These are phyloP conservation scores for Melanerpes formicivorus DNA, from an alignment of 2,113 vertebrate species.

Conservation along the genomic window DNA sequence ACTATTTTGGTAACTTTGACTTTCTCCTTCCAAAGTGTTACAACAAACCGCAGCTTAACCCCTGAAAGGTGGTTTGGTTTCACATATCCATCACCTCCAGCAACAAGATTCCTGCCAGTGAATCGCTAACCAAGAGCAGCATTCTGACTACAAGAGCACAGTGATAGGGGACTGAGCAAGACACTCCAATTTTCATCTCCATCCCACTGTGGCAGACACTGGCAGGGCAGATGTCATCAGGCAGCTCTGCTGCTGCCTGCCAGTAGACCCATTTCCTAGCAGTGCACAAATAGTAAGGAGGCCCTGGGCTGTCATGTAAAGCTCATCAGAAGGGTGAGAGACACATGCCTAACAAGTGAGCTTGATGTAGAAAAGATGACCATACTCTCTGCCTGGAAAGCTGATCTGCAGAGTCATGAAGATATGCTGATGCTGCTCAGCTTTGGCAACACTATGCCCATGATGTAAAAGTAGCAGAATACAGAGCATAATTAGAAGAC, in stretches of 20 bases:
- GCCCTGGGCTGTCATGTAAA: neutral
- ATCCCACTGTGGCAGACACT: neutral
- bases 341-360: neutral
- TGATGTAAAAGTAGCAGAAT: neutral
- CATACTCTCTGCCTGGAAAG: neutral
- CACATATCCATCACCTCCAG: neutral
- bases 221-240: neutral
- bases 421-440: neutral
- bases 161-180: neutral
- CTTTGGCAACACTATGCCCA: neutral
- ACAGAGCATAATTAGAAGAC: neutral
- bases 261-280: neutral
- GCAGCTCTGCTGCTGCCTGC: neutral
- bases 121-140: neutral
- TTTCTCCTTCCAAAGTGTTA: conserved; percentile 8
- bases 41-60: conserved; percentile 15
- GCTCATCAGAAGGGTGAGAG: neutral
- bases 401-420: neutral
- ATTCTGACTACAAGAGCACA: neutral
- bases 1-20: conserved; percentile 14
- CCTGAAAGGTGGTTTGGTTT: neutral
- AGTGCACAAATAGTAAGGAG: neutral
- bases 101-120: neutral
- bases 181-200: neutral
- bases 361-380: neutral